phyloP scores from a whole-genome alignment of 2,888 invertebrate genomes.

The Hypselothyrea guttata region DNA sequence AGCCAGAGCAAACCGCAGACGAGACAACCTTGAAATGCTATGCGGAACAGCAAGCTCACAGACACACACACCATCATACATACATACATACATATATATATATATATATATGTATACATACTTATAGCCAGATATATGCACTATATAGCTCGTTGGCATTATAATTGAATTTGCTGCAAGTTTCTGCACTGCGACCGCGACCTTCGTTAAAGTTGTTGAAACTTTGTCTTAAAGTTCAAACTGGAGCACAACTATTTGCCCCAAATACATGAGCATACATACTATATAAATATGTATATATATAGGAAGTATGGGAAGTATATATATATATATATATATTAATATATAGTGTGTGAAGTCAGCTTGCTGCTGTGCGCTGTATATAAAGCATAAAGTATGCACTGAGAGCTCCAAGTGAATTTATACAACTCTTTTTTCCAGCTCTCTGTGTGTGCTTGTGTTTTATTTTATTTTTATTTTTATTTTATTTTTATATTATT shows the following conservation, averaged over 20 bases:
- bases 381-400: slow-evolving; percentile 43
- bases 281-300: slow-evolving; percentile 3
- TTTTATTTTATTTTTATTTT: background rate
- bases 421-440: slow-evolving; percentile 49
- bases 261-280: slow-evolving; percentile 52
- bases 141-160: slow-evolving; percentile 37
- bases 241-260: slow-evolving; percentile 78
- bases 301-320: slow-evolving; percentile 1
- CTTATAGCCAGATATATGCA: background rate
- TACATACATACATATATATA: slow-evolving; percentile 4
- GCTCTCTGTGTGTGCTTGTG: background rate
- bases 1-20: slow-evolving; percentile 14
- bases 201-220: slow-evolving; percentile 72
- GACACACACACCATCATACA: background rate
- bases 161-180: slow-evolving; percentile 60
- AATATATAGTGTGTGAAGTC: slow-evolving; percentile 16
- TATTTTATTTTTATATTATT: background rate
- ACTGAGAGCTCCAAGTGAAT: slow-evolving; percentile 48
- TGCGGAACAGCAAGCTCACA: slow-evolving; percentile 2
- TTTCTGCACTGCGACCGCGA: slow-evolving; percentile 63
- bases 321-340: slow-evolving; percentile 15
- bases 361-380: slow-evolving; percentile 14
- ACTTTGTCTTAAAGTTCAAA: slow-evolving; percentile 74
- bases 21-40: slow-evolving; percentile 36
- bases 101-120: slow-evolving; percentile 7